Conservation (phyloP, 2,113 vertebrate species). For the Pseudopodoces humilis region DNA sequence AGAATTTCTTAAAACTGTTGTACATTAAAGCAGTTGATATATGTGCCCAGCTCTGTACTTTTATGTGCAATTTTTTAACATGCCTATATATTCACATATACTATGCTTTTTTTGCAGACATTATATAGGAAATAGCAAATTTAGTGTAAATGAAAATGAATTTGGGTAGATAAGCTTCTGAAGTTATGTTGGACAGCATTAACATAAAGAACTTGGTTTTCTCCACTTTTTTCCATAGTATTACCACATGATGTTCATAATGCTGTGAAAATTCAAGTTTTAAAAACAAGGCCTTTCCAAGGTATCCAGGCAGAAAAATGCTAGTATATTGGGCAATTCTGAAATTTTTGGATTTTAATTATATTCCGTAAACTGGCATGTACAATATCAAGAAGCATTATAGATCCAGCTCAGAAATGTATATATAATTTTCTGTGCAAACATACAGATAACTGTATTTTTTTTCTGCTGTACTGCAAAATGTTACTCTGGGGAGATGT, state of each 20-base stretch:
- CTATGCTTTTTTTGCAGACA: not conserved
- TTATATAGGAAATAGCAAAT: not conserved
- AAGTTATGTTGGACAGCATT: not conserved
- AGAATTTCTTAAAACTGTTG: not conserved
- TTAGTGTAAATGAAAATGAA: not conserved
- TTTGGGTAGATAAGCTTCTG: not conserved
- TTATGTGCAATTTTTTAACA: not conserved
- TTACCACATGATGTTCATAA: not conserved
- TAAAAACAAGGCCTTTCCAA: not conserved
- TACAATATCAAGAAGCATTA: not conserved
- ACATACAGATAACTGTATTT: not conserved
- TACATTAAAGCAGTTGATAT: not conserved
- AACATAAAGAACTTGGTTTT: not conserved
- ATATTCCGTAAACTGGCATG: not conserved
- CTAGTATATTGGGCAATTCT: not conserved
- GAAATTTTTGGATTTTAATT: not conserved
- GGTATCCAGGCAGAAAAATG: not conserved
- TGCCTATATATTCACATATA: not conserved
- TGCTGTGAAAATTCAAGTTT: not conserved
- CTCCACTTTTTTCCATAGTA: not conserved
- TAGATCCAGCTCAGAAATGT: slow-evolving; percentile 37
- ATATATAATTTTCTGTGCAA: not conserved
- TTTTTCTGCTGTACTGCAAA: slow-evolving; percentile 3
- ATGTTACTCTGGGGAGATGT: slow-evolving; percentile 28
- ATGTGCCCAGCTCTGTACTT: not conserved